Conservation (phyloP, 2,888 invertebrate genomes). For the Drosophila aldrichi region DNA sequence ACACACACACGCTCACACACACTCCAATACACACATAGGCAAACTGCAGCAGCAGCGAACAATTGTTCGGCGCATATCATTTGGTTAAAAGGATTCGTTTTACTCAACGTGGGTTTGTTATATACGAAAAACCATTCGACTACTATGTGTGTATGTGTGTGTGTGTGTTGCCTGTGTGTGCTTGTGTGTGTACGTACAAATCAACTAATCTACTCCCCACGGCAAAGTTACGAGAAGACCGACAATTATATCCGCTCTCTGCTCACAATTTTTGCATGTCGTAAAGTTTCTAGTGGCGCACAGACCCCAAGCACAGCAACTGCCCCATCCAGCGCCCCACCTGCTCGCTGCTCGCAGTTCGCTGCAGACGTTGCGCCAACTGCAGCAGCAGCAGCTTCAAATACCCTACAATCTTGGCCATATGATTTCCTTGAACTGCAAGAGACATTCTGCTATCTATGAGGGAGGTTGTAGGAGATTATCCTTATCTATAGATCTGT, state of each 20-base stretch:
- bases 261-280: slow-evolving; percentile 82
- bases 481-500: no score
- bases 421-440: no score
- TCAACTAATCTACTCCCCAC: slow-evolving; percentile 81
- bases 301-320: slow-evolving; percentile 49
- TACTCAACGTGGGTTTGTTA: slow-evolving; percentile 56
- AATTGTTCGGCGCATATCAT: slow-evolving; percentile 82
- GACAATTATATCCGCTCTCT: slow-evolving; percentile 82
- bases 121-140: slow-evolving; percentile 42
- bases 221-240: slow-evolving; percentile 82
- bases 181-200: slow-evolving; percentile 63
- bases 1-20: slow-evolving; percentile 11
- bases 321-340: background rate
- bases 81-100: slow-evolving; percentile 83
- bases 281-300: slow-evolving; percentile 79
- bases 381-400: no score
- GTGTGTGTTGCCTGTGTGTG: slow-evolving; percentile 26
- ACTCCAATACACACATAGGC: slow-evolving; percentile 14
- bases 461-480: no score
- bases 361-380: background rate
- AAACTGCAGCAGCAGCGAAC: slow-evolving; percentile 69
- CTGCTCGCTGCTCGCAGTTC: background rate
- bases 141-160: slow-evolving; percentile 18
- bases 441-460: no score
- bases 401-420: no score